Evolutionary conservation across 2,797 vertebrate genomes (phyloP), one percentile per base, ranked within the genome.

Genomic region (Oreochromis grahami): DNA sequence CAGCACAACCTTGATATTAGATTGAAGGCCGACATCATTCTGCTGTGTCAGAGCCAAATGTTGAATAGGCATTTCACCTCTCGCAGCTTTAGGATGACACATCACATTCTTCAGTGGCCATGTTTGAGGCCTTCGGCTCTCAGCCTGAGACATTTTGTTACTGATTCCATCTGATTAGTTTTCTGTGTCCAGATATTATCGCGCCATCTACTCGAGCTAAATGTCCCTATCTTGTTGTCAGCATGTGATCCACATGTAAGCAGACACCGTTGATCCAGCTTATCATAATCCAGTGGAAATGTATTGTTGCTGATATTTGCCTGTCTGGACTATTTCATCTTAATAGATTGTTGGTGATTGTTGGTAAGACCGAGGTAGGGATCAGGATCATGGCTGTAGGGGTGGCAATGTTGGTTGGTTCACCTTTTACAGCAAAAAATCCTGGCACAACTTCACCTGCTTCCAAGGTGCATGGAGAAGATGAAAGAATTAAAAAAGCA

Each of bases 41-140:
- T 88, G 89, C 90, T 90, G 90, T 86, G 90, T 93, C 92, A 91
- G 85, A 93, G 86, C 77, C 83, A 84, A 87, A 77, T 76, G 88
- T 91, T 84, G 84, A 89, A 82, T 63, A 77, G 87, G 80, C 85
- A 32, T 88, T 90, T 92, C 92, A 84, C 82, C 86, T 84, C 77
- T 5, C 3, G 4, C 43, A 78, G 79, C 84, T 89, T 87, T 82
- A 51, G 84, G 88, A 88, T 89, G 88, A 88, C 83, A 82, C 43
- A 8, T 52, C 79, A 24, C 82, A 81, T 90, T 78, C 55, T 87
- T 90, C 60, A 56, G 58, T 32, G 77, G 52, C 52, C 86, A 3
- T 19, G 76, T 38, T 84, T 78, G 87, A 68, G 58, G 82, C 77
- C 83, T 74, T 76, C 21, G 13, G 78, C 65, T 79, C 56, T 84